phyloP scores from a whole-genome alignment of 2,888 invertebrate genomes.

The Rambutsinella grinnellia region DNA sequence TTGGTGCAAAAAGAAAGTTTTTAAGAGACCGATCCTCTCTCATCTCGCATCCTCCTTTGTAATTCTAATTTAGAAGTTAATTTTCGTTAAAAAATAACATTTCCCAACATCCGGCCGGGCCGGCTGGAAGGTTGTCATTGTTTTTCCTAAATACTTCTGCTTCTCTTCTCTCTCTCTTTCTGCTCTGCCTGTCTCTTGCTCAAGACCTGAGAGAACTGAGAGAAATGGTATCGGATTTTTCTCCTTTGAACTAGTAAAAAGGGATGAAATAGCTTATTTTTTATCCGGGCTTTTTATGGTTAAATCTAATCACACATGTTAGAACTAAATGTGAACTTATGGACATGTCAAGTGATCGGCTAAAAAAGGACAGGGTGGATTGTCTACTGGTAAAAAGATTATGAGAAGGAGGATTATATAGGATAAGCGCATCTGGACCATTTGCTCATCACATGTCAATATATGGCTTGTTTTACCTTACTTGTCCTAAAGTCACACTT shows the following conservation, averaged over 20 bases:
- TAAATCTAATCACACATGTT: background rate
- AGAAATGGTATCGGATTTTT: background rate
- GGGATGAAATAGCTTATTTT: background rate
- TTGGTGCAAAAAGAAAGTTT: conserved; percentile 3
- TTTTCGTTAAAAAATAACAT: too few relatives aligned
- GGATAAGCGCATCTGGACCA: background rate
- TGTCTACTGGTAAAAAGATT: background rate
- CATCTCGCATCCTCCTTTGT: too few relatives aligned
- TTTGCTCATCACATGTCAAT: background rate
- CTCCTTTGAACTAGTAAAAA: background rate
- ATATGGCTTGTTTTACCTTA: conserved; percentile 5
- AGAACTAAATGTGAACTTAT: background rate
- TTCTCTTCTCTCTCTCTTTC: too few relatives aligned
- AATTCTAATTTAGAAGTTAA: too few relatives aligned
- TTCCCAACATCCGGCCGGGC: conserved; percentile 6
- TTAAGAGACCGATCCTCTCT: too few relatives aligned
- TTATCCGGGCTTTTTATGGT: background rate
- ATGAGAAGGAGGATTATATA: background rate
- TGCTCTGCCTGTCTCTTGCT: too few relatives aligned
- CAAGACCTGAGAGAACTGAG: too few relatives aligned
- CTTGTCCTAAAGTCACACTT: background rate
- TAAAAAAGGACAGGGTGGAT: conserved; percentile 14
- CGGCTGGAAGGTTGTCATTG: too few relatives aligned
- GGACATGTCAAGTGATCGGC: background rate
- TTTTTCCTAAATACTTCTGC: too few relatives aligned